Percentiles rank a stretch among this genome's conserved stretches.
These are phyloP conservation scores for Bombylius discolor DNA, from an alignment of 2,888 invertebrate species.

Conservation along the genomic window DNA sequence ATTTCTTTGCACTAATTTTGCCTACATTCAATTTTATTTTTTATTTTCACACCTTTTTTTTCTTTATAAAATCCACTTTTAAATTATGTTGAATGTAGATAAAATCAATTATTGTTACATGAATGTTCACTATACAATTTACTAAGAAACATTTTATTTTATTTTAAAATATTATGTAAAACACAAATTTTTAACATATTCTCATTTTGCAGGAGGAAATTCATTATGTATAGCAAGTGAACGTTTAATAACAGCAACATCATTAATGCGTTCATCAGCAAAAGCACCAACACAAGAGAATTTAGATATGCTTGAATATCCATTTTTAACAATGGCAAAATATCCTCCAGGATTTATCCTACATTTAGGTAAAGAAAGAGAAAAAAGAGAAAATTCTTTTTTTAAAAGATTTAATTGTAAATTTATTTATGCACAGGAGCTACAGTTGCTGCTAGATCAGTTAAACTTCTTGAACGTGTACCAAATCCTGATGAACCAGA, in stretches of 20 bases:
- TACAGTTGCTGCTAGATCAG: conserved; percentile 71
- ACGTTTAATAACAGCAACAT: conserved; percentile 42
- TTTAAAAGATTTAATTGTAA: not conserved
- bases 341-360: conserved; percentile 81
- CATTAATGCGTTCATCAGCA: conserved; percentile 43
- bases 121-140: too few species aligned
- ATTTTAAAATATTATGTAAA: not conserved
- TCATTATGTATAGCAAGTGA: conserved; percentile 55
- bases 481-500: conserved; percentile 81
- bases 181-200: conserved; percentile 15
- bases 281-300: conserved; percentile 59
- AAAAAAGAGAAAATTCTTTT: not conserved
- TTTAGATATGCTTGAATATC: conserved; percentile 86
- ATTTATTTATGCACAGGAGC: conserved; percentile 43
- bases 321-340: conserved; percentile 84
- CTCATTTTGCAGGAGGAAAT: conserved; percentile 44
- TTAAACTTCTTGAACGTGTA: conserved; percentile 67
- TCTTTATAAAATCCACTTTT: too few species aligned
- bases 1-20: too few species aligned
- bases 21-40: too few species aligned
- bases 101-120: too few species aligned
- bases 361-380: conserved; percentile 53
- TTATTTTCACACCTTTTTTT: too few species aligned
- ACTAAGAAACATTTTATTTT: conserved; percentile 1
- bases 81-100: too few species aligned